These are phyloP conservation scores for Callorhinus ursinus DNA, from an alignment of 2,113 vertebrate genomes.

Conservation along the genomic window DNA sequence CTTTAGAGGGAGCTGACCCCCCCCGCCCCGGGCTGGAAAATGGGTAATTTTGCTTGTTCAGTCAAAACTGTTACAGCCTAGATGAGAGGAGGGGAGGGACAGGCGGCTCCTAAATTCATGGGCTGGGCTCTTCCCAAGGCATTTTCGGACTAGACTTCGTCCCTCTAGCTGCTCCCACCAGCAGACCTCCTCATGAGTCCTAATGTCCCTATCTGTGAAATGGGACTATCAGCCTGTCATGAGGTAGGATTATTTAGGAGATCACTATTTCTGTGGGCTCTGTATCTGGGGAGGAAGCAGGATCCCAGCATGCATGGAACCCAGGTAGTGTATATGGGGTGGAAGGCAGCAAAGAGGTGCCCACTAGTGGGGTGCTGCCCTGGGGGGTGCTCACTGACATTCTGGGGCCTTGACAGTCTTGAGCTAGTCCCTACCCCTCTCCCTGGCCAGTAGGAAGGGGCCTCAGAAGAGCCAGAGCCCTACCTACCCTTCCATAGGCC, in stretches of 20 bases:
- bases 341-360: not conserved
- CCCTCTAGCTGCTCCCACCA: not conserved
- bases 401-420: not conserved
- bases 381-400: not conserved
- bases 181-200: not conserved
- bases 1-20: not conserved
- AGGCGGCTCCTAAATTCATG: not conserved
- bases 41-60: not conserved
- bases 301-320: not conserved
- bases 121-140: not conserved
- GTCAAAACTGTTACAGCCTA: not conserved
- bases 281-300: too few species aligned
- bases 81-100: rapidly evolving
- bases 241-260: not conserved
- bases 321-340: too few species aligned
- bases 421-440: not conserved
- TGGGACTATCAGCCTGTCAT: not conserved
- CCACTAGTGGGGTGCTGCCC: not conserved
- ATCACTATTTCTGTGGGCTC: not conserved
- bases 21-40: not conserved
- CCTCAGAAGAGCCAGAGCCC: not conserved
- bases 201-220: not conserved
- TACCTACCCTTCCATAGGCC: not conserved
- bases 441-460: not conserved
- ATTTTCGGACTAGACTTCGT: not conserved